These are phyloP conservation scores for Scaptomyza cyrtandrae DNA, from an alignment of 2,888 invertebrate species.

Conservation along the genomic window DNA sequence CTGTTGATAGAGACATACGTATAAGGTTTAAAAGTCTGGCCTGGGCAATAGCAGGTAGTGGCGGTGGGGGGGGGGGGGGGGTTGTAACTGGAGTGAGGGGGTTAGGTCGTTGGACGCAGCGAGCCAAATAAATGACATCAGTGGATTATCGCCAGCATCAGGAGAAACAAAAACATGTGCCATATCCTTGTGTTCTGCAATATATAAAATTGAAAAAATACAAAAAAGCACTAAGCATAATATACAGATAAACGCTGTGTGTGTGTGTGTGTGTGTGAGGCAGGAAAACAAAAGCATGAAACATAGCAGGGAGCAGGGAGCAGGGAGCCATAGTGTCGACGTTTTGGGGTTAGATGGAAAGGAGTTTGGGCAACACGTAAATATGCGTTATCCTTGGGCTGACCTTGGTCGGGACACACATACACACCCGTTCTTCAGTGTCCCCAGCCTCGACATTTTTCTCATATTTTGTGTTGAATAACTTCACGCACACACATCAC, in stretches of 20 bases:
- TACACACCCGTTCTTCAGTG: conserved; percentile 7
- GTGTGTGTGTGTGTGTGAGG: conserved; percentile 38
- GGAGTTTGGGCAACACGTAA: conserved; percentile 57
- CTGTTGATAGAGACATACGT: conserved; percentile 65
- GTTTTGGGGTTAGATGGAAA: conserved; percentile 11
- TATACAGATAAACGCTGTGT: conserved; percentile 40
- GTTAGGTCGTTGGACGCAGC: conserved; percentile 45
- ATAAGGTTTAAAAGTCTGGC: conserved; percentile 49
- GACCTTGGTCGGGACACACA: conserved; percentile 66
- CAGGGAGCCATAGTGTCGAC: conserved; percentile 60
- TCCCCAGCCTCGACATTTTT: conserved; percentile 46
- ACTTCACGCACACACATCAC: conserved; percentile 64
- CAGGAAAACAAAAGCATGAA: conserved; percentile 70
- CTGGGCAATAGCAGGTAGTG: conserved; percentile 6
- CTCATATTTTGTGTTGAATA: conserved; percentile 57
- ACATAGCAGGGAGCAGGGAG: conserved; percentile 57
- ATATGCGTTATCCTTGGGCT: conserved; percentile 78
- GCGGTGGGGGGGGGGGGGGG: background rate
- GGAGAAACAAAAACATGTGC: conserved; percentile 59
- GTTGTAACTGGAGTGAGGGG: conserved; percentile 5
- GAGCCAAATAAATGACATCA: conserved; percentile 75
- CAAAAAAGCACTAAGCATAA: conserved; percentile 41
- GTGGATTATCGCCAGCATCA: conserved; percentile 74
- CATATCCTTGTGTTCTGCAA: conserved; percentile 64
- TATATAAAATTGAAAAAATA: conserved; percentile 61